phyloP scores from a whole-genome alignment of 2,888 invertebrate genomes.

The Halictus quadricinctus region DNA sequence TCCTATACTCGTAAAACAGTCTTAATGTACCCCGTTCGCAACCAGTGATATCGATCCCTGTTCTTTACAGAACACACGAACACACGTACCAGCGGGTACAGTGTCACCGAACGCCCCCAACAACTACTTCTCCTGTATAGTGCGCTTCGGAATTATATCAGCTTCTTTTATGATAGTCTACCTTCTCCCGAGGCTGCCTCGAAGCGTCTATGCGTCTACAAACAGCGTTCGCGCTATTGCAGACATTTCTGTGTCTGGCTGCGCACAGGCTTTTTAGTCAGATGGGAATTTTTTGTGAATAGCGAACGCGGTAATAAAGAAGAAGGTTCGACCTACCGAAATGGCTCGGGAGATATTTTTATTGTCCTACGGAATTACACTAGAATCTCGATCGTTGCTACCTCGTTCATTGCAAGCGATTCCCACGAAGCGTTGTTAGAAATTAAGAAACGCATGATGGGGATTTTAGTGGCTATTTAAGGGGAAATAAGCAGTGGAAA shows the following conservation, averaged over 20 bases:
- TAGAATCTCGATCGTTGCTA: neutral
- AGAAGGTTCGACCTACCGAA: neutral
- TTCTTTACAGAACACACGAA: constrained; percentile 49
- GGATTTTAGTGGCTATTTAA: no score
- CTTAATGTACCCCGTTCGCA: constrained; percentile 69
- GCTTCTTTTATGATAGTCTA: constrained; percentile 47
- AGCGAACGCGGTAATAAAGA: neutral
- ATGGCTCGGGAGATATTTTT: neutral
- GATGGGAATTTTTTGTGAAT: neutral
- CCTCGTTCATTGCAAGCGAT: no score
- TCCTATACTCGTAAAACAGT: constrained; percentile 74
- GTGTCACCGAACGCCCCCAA: neutral
- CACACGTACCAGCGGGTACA: neutral
- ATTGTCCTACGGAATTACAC: neutral
- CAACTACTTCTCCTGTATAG: constrained; percentile 15
- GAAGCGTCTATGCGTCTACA: neutral
- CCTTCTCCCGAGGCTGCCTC: constrained; percentile 29
- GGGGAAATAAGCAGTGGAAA: no score
- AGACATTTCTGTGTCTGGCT: constrained; percentile 19
- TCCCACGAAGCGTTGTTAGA: no score
- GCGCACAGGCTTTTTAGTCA: neutral
- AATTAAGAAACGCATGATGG: no score
- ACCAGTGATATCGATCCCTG: constrained; percentile 67
- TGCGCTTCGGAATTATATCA: constrained; percentile 43
- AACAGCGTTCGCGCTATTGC: constrained; percentile 29